Evolutionary conservation across 2,113 vertebrate genomes (phyloP), one percentile per base, ranked within the genome.

Genomic region (Terrapene triunguis): DNA sequence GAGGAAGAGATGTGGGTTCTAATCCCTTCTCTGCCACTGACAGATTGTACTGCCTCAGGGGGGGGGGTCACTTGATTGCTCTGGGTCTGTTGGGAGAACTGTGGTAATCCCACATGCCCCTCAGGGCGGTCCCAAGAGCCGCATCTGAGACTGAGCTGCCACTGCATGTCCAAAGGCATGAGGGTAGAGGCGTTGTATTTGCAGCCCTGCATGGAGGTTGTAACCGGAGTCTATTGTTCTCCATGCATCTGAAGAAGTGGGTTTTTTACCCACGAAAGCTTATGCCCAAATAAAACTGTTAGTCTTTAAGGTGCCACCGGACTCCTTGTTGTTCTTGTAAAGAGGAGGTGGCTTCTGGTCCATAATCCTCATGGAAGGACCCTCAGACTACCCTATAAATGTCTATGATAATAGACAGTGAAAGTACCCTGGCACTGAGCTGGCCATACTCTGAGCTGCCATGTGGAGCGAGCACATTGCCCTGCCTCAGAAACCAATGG

Each of bases 311-410:
- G 14, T 50, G 50, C 13, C 50, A 50, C 13, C 4, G 50, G 50
- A 50, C 13, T 50, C 50, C 50, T 14, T 50, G 50, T 50, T 50
- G 50, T 50, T 50, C 50, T 50, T 50, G 21, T 47, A 80, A 80
- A 88, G 0, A 62, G 21, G 0, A 55, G 21, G 65, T 88, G 35
- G 35, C 83, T 86, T 76, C 85, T 88, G 50, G 47, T 32, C 69
- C 88, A 44, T 92, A 80, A 90, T 90, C 80, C 25, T 92, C 78
- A 29, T 21, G n/a, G 24, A 47, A 13, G 90, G 85, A 55, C 51
- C 27, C 82, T 90, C 57, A 42, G 38, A 38, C 80, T 88, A 69
- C n/a, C 54, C 90, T 65, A 16, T 92, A 92, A 90, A 86, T 59
- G 85, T n/a, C 54, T 87, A 17, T 76, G 65, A n/a, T 35, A 83